Base-by-base conservation (phyloP, 2,888 invertebrate genomes). In the Pammene aurita region DNA sequence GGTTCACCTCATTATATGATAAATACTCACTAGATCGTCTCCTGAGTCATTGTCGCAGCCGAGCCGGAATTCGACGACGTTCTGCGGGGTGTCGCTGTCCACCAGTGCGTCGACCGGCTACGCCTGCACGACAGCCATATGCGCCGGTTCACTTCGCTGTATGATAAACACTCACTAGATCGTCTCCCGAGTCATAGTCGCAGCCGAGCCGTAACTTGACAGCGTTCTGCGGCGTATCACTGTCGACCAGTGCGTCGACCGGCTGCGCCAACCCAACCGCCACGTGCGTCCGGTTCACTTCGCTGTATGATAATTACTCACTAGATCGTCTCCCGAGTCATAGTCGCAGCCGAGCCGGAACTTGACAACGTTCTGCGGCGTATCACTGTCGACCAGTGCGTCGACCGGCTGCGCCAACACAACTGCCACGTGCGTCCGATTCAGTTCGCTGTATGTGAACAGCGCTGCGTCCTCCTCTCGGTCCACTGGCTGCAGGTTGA, bases 161-260 rank as follows among this genome's bases (percentile, higher is more conserved):
- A 95, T 6, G 94, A 26, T 26, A 26, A 26, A 26, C 55, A 80
- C 83, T 82, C 72, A 95, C 96, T 81, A 94, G 92, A 78, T 96
- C 95, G 74, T 94, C 95, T 10, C 94, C 95, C 14, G 94, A 93
- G 62, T 94, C 93, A 76, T 94, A 95, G 81, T 96, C 95, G 80
- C 97, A 97, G 52, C 95, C 94, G 42, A 97, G 93, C 54, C 96
- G 93, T 87, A 97, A 97, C 90, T 97, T 97, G 71, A 97, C 93
- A 58, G 97, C 94, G 86, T 97, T 97, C 83, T 96, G 95, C 0
- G 97, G 96, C 62, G 94, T 93, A 80, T 96, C 96, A 18, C 95
- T 94, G 90, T 97, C 97, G 18, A 97, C 97, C 54, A 97, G 90
- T 63, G 95, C 94, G 79, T 97, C 97, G 73, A 97, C 89, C 2